phyloP scores from a whole-genome alignment of 2,888 invertebrate genomes.

The Linyphia triangularis region DNA sequence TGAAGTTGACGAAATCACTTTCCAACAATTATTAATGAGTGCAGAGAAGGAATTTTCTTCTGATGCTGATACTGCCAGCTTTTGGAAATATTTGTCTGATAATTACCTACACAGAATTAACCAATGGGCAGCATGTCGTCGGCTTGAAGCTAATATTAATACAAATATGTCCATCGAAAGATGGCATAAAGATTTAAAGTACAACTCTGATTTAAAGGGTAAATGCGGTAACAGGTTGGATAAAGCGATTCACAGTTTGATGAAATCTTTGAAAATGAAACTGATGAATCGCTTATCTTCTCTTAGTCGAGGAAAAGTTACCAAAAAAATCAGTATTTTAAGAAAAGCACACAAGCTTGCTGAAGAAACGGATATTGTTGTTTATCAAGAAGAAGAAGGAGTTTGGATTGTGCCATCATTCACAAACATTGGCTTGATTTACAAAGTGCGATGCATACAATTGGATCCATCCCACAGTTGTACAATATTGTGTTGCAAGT shows the following conservation, averaged over 20 bases:
- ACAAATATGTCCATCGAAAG: slow-evolving; percentile 7
- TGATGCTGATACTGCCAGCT: neutral
- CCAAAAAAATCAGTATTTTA: neutral
- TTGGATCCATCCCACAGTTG: too few relatives aligned
- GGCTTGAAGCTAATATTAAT: neutral
- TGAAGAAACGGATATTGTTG: too few relatives aligned
- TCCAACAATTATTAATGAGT: neutral
- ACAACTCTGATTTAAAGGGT: neutral
- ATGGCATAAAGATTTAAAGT: neutral
- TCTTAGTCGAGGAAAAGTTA: neutral
- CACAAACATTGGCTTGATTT: too few relatives aligned
- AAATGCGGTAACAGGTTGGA: neutral
- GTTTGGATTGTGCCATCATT: too few relatives aligned
- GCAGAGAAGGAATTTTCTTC: neutral
- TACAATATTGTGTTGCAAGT: too few relatives aligned
- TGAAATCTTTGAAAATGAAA: neutral
- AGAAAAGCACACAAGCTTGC: neutral
- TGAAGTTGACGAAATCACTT: neutral
- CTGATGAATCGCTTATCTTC: neutral
- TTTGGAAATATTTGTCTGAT: neutral
- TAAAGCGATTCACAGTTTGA: neutral
- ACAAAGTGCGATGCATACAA: too few relatives aligned
- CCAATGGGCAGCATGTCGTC: slow-evolving; percentile 2
- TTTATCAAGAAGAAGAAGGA: too few relatives aligned
- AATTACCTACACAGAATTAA: neutral